phyloP scores from a whole-genome alignment of 1,140 invertebrate genomes.

The Parapsyche elsis region DNA sequence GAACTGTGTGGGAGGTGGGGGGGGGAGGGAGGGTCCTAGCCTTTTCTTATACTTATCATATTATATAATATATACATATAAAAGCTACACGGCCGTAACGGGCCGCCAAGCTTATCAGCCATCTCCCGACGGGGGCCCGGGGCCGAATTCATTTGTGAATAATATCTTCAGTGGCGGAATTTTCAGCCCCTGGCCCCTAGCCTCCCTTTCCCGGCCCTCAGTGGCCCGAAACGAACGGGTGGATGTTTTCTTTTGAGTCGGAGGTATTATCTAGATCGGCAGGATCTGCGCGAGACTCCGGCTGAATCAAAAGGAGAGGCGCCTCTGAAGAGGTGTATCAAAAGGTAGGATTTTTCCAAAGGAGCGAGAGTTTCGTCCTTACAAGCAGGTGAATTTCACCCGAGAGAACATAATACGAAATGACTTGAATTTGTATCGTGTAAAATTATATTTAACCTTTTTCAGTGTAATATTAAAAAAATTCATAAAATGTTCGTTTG shows the following conservation, averaged over 20 bases:
- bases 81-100: background rate
- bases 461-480: too few relatives aligned
- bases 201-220: background rate
- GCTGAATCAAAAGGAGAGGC: slow-evolving; percentile 14
- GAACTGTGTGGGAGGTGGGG: background rate
- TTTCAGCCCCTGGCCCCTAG: background rate
- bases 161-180: slow-evolving; percentile 49
- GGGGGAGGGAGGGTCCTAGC: background rate
- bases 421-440: too few relatives aligned
- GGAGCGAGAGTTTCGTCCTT: too few relatives aligned
- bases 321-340: slow-evolving; percentile 7
- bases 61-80: slow-evolving; percentile 26
- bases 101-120: slow-evolving; percentile 41
- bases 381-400: background rate
- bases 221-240: background rate
- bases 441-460: too few relatives aligned
- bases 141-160: slow-evolving; percentile 53
- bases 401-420: background rate
- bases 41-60: slow-evolving; percentile 49
- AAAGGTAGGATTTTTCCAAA: slow-evolving; percentile 25
- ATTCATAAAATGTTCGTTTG: too few relatives aligned
- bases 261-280: slow-evolving; percentile 46
- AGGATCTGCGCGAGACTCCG: slow-evolving; percentile 18
- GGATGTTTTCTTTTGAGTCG: slow-evolving; percentile 48
- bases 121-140: slow-evolving; percentile 36